phyloP scores from a whole-genome alignment of 1,140 invertebrate genomes.

The Ridgeia piscesae region DNA sequence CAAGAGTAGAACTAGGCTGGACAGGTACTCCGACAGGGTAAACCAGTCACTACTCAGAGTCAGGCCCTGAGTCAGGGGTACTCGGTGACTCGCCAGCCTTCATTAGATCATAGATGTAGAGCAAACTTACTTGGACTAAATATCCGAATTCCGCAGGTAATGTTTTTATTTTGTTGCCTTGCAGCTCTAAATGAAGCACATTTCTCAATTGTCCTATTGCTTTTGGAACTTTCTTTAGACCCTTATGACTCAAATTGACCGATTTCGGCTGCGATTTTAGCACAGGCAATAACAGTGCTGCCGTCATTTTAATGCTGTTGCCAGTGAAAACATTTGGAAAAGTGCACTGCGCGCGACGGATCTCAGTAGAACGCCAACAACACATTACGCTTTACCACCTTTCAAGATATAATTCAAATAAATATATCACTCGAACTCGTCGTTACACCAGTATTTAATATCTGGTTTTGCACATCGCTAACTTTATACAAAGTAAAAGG shows the following conservation, averaged over 20 bases:
- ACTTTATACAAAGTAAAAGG: too few species aligned
- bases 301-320: conserved; percentile 42
- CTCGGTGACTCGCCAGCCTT: too few species aligned
- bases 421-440: background rate
- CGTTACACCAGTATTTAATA: too few species aligned
- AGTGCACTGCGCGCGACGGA: background rate
- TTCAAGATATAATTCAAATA: background rate
- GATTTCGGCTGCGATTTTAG: conserved; percentile 42
- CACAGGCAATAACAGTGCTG: conserved; percentile 40
- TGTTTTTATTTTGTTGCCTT: conserved; percentile 46
- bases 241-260: conserved; percentile 47
- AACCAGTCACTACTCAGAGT: too few species aligned
- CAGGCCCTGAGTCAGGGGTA: too few species aligned
- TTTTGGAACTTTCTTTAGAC: conserved; percentile 45
- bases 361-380: background rate
- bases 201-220: conserved; percentile 44
- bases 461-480: too few species aligned
- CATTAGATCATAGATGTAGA: too few species aligned
- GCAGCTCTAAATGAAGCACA: conserved; percentile 42
- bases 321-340: background rate
- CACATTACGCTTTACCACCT: background rate
- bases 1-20: too few species aligned
- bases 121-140: conserved; percentile 37
- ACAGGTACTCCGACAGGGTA: too few species aligned
- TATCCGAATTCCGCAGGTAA: conserved; percentile 44